Percentiles rank a stretch among this genome's conserved stretches.
Conservation (phyloP, 2,888 invertebrate genomes). For the Stenotaenia linearis region DNA sequence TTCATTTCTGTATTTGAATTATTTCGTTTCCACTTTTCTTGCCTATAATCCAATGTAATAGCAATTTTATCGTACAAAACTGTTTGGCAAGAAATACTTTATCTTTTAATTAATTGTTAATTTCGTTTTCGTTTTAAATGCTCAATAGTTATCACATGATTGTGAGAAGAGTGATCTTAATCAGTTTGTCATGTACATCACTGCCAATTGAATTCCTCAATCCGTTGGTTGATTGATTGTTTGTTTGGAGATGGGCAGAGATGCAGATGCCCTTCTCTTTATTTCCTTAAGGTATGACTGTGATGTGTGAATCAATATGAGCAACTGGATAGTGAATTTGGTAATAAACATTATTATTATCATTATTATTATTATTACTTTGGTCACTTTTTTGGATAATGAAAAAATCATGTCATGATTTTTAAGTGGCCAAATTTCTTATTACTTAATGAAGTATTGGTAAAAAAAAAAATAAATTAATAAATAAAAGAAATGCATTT, state of each 20-base stretch:
- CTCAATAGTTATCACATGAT: conserved; percentile 1
- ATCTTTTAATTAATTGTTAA: background rate
- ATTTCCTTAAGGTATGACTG: background rate
- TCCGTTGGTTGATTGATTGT: conserved; percentile 1
- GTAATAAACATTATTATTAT: background rate
- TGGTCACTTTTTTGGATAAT: background rate
- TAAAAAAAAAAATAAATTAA: no score
- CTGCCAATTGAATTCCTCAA: conserved; percentile 9
- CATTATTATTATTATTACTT: background rate
- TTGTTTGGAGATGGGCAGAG: background rate
- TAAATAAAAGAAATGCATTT: background rate
- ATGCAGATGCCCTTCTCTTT: background rate
- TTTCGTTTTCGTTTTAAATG: background rate
- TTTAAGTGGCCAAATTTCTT: background rate
- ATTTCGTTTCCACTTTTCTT: no score
- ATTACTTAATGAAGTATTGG: background rate
- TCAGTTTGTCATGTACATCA: conserved; percentile 9
- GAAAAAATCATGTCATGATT: background rate
- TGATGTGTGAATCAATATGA: background rate
- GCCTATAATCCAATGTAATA: background rate
- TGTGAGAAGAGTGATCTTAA: conserved; percentile 5
- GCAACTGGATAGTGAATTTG: background rate
- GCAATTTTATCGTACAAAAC: background rate
- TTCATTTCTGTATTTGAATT: background rate
- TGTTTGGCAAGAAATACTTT: background rate